Conservation (phyloP, 2,888 invertebrate species). For the Gastracanthus pulcherrimus region DNA sequence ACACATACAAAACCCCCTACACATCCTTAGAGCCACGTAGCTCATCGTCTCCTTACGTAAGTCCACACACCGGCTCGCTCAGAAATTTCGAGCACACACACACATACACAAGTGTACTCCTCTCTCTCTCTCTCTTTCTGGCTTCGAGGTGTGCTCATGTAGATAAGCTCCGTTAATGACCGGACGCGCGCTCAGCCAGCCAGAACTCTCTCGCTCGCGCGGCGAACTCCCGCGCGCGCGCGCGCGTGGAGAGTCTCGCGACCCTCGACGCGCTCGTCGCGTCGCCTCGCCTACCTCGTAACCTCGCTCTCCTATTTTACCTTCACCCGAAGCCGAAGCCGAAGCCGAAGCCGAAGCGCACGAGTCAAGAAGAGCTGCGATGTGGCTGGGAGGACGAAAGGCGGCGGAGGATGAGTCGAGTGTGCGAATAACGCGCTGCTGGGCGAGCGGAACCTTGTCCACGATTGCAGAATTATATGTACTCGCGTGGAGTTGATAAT, state of each 20-base stretch:
- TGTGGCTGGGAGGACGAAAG: not conserved
- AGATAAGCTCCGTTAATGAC: slow-evolving; percentile 78
- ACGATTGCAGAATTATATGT: too few relatives aligned
- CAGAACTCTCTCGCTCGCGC: slow-evolving; percentile 73
- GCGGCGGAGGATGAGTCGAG: too few relatives aligned
- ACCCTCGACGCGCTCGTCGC: too few relatives aligned
- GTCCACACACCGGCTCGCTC: not conserved
- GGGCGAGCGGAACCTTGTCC: too few relatives aligned
- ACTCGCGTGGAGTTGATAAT: too few relatives aligned
- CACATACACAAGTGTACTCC: slow-evolving; percentile 31
- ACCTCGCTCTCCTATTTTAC: slow-evolving; percentile 62
- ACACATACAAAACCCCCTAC: too few relatives aligned
- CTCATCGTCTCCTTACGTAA: slow-evolving; percentile 49
- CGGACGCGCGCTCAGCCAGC: slow-evolving; percentile 78
- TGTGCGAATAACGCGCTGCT: too few relatives aligned
- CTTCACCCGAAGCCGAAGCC: slow-evolving; percentile 58
- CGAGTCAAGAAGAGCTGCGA: too few relatives aligned
- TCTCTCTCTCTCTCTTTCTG: not conserved
- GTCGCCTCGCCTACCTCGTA: slow-evolving; percentile 51
- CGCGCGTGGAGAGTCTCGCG: not conserved
- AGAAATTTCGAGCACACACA: slow-evolving; percentile 38
- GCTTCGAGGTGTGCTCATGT: slow-evolving; percentile 77
- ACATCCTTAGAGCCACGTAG: too few relatives aligned
- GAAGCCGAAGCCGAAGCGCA: not conserved
- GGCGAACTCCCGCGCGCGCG: slow-evolving; percentile 69